Evolutionary conservation across 1,140 invertebrate species (phyloP).

Genomic region (Eriocheir sinensis): DNA sequence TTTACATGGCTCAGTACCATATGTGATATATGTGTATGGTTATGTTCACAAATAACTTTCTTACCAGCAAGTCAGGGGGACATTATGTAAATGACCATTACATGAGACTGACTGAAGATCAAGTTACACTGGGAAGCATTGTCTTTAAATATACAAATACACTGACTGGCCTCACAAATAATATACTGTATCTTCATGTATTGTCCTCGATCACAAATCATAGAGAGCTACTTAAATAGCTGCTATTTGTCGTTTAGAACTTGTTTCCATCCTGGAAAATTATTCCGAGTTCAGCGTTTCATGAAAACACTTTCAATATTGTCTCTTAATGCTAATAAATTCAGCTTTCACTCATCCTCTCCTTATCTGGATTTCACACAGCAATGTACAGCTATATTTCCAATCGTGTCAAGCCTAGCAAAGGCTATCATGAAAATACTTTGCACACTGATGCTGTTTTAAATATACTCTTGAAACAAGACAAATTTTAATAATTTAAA

Average conservation of each 20-base stretch:
- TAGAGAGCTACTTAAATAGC: conserved; percentile 3
- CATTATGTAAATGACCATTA: conserved; percentile 36
- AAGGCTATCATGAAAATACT: conserved; percentile 24
- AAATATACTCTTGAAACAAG: not conserved
- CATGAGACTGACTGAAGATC: conserved; percentile 45
- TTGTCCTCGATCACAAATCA: conserved; percentile 39
- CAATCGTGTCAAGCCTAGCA: not conserved
- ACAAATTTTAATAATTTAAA: not conserved
- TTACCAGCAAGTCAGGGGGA: conserved; percentile 31
- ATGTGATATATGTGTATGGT: conserved; percentile 37
- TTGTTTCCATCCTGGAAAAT: not conserved
- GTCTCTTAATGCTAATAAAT: not conserved
- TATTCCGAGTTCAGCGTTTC: not conserved
- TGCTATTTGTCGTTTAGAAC: not conserved
- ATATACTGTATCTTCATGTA: not conserved
- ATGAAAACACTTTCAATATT: too few species aligned
- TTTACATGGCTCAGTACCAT: conserved; percentile 60
- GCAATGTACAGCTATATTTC: not conserved
- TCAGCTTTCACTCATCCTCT: conserved; percentile 1
- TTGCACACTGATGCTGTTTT: not conserved
- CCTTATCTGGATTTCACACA: conserved; percentile 5
- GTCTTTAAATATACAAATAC: conserved; percentile 45
- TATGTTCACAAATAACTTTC: conserved; percentile 55
- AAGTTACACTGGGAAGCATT: conserved; percentile 48
- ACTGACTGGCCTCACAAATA: conserved; percentile 35